Base-by-base conservation (phyloP, 30 jellyfish, hydroid and myxozoan genomes). In the Rhopilema esculentum region DNA sequence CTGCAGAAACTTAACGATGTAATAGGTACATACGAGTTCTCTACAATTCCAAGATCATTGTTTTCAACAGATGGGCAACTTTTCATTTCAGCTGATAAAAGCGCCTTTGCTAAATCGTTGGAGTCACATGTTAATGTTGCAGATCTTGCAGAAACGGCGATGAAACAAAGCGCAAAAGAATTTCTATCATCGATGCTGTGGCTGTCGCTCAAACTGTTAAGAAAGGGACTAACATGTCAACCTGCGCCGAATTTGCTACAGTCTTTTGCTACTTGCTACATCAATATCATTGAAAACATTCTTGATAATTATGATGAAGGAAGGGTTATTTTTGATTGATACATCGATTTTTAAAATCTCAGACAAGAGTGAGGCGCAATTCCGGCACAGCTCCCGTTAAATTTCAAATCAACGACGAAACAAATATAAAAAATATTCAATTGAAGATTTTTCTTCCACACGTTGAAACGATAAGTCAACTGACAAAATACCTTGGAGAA, bases 41-140 rank as follows among this genome's bases (percentile, higher is more conserved):
- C 87, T 49, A 25, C 52, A 24, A 49, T 76, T 27, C 75, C 87
- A 1, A 49, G 75, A 27, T 76, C 87, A 52, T 49, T 76, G 87
- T 76, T 76, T 65, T 76, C 87, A n/a, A 1, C 75, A 76, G 87
- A 76, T 76, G 87, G 87, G 24, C 75, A 49, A 65, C 87, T 76
- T 40, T 27, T 31, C 33, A 26, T 72, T 7, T 66, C 83, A 26
- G 4, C 67, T 26, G 83, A 72, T 31, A 31, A 72, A 72, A 72
- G 83, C 20, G 48, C 83, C 48, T 72, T 72, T 72, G 66, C 30
- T 9, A 72, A 72, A 16, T 19, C 25, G 66, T 26, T 72, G 67
- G 83, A 72, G 66, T 27, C 66, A 19, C 57, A 40, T 40, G 83
- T 72, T 72, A 66, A 72, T 26, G 51, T 30, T 72, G 83, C 28